Base-by-base conservation (phyloP, 2,797 vertebrate species). In the Thunnus albacares region DNA sequence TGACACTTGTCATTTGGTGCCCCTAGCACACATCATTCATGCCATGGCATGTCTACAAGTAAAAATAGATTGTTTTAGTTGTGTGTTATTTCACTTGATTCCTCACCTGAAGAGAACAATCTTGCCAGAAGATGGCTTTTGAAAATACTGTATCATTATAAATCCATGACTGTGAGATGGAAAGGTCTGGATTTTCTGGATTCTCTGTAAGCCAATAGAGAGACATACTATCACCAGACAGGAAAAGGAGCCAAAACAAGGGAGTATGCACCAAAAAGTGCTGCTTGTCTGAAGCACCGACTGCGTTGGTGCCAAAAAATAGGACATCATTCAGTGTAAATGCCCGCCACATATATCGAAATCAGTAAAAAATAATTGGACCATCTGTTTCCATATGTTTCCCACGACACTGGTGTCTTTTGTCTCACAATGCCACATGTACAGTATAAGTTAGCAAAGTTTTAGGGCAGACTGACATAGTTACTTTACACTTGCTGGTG, bases 1-100 rank as follows among this genome's bases (percentile, higher is more conserved):
- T 68, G 52, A 66, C 41, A 76, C 66, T 58, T 65, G n/a, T 64
- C 51, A 61, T 75, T 26, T 28, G 17, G 15, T 20, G 22, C 71
- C 62, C 33, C 18, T 1, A 20, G 77, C 66, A 43, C 12, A 45
- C 72, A 57, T 57, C 68, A 53, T 47, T 58, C 24, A 7, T 17
- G 35, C 38, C 38, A 1, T 1, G 2, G 15, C 71, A 60, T 49
- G 57, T 63, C 15, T 70, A 53, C 55, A 49, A 55, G 45, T 71
- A 28, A 66, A 73, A 55, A 58, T 4, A 10, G 33, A 24, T 68
- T 73, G 24, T 38, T 56, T 59, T 38, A 71, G 33, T 70, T 51
- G 30, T 80, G 52, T 51, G 20, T 41, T 64, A 62, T 66, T 77
- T 55, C 15, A 41, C 18, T 49, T 45, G 20, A 41, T 41, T 13